phyloP scores from a whole-genome alignment of 2,113 vertebrate genomes.

The Anseranas semipalmata region DNA sequence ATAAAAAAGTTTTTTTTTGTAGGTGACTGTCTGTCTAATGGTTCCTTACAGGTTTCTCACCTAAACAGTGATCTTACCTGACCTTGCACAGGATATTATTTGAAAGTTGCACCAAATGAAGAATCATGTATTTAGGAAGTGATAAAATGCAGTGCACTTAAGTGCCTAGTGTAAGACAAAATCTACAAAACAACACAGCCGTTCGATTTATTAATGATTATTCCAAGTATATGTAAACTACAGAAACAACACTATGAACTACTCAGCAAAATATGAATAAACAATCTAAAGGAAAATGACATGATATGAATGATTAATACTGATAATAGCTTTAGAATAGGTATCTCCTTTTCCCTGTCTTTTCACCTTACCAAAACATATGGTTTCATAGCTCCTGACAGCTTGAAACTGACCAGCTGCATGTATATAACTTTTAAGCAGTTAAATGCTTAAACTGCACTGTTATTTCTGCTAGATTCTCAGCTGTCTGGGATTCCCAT shows the following conservation, averaged over 20 bases:
- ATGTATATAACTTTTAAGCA: background rate
- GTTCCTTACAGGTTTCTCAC: background rate
- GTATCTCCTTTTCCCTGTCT: background rate
- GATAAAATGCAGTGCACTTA: background rate
- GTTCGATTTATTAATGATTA: background rate
- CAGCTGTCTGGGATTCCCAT: background rate
- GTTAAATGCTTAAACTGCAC: background rate
- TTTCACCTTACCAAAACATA: background rate
- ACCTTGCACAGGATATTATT: background rate
- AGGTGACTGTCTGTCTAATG: background rate
- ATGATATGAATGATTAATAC: slow-evolving; percentile 8
- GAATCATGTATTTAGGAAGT: background rate
- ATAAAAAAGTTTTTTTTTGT: background rate
- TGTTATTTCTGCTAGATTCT: background rate
- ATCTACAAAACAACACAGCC: background rate
- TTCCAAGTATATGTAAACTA: background rate
- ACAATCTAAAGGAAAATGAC: background rate
- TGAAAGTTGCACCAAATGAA: background rate
- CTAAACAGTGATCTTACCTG: background rate
- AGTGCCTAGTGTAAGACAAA: background rate
- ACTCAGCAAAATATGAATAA: slow-evolving; percentile 1
- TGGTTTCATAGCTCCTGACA: background rate
- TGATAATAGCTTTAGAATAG: background rate
- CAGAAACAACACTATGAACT: background rate
- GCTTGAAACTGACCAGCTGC: background rate